These are phyloP conservation scores for Agrochola macilenta DNA, from an alignment of 2,888 invertebrate species.

Conservation along the genomic window DNA sequence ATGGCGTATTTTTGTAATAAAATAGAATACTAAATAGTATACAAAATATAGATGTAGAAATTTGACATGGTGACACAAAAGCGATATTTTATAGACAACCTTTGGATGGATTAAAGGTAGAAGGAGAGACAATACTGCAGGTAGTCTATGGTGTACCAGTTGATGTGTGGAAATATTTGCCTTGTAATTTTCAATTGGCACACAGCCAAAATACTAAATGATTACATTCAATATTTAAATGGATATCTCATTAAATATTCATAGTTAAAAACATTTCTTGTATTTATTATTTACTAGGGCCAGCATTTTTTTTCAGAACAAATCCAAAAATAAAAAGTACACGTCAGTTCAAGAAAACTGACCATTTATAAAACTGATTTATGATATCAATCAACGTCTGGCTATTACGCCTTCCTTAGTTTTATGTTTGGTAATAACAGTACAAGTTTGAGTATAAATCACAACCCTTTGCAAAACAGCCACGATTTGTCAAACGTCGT, in stretches of 20 bases:
- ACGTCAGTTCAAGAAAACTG: conserved; percentile 54
- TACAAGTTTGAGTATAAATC: conserved; percentile 68
- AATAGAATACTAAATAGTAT: no score
- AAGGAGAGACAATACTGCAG: no score
- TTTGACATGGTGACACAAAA: no score
- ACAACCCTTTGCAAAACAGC: conserved; percentile 63
- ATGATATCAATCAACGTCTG: conserved; percentile 57
- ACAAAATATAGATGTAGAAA: no score
- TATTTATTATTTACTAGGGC: not conserved
- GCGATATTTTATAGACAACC: no score
- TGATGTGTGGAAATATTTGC: no score
- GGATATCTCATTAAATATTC: not conserved
- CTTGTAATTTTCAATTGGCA: no score
- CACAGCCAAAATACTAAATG: not conserved
- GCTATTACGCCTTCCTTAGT: conserved; percentile 63
- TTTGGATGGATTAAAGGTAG: no score
- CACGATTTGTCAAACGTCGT: conserved; percentile 67
- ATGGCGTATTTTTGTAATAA: not conserved
- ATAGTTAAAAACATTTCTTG: not conserved
- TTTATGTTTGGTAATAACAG: conserved; percentile 59
- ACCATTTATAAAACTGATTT: conserved; percentile 55
- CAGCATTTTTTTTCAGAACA: not conserved
- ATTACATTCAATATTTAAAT: not conserved
- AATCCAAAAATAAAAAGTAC: conserved; percentile 26
- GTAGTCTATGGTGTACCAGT: no score